A percentile compares a stretch with the other conserved stretches of the same genome.
Conservation (phyloP, 2,113 vertebrate species). For the Callocephalon fimbriatum region DNA sequence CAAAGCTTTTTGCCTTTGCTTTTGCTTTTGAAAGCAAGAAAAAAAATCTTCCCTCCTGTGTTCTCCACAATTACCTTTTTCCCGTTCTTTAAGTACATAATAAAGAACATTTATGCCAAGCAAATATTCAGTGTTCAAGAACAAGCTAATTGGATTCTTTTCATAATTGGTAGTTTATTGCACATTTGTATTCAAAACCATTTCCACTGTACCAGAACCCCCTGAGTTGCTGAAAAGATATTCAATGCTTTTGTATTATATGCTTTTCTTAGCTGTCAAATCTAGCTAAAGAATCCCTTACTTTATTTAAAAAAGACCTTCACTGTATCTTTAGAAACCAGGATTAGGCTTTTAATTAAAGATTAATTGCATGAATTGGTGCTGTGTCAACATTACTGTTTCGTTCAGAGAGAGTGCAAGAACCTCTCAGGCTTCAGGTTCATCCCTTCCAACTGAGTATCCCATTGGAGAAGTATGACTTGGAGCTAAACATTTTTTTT, state of each 20-base stretch:
- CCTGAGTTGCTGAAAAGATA: neutral
- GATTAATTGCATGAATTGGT: neutral
- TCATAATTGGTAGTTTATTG: slow-evolving; percentile 46
- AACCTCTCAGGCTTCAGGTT: neutral
- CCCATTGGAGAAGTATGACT: neutral
- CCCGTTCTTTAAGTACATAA: slow-evolving; percentile 12
- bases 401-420: neutral
- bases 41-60: neutral
- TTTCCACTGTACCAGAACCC: neutral
- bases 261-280: neutral
- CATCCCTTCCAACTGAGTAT: neutral
- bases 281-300: neutral
- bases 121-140: slow-evolving; percentile 23
- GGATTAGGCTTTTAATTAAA: neutral
- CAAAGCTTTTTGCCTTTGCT: neutral
- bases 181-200: slow-evolving; percentile 34
- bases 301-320: neutral
- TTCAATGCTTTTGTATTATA: neutral
- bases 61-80: neutral
- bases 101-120: slow-evolving; percentile 37
- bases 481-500: neutral
- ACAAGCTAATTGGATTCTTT: slow-evolving; percentile 51
- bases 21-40: neutral
- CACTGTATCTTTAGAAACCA: neutral
- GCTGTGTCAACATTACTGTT: neutral